Conservation (phyloP, 2,888 invertebrate genomes). For the Chrysina gloriosa region DNA sequence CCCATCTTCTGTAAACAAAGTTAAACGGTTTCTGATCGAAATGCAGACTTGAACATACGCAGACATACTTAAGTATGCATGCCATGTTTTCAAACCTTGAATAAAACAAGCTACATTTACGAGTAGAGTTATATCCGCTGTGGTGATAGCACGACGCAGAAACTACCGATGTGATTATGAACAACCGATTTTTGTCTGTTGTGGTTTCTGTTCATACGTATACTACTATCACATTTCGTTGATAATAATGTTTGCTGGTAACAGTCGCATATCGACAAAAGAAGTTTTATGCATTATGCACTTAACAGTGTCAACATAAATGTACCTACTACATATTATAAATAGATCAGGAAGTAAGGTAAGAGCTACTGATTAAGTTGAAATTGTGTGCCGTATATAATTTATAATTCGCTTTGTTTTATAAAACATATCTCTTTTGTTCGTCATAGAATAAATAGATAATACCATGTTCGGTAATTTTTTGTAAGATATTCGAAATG, state of each 20-base stretch:
- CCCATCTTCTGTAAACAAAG: constrained; percentile 29
- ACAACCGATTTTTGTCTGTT: constrained; percentile 11
- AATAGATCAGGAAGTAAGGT: constrained; percentile 27
- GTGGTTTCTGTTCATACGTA: constrained; percentile 12
- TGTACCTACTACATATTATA: constrained; percentile 9
- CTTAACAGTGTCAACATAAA: not conserved
- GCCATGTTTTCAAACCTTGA: constrained; percentile 35
- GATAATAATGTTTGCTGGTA: constrained; percentile 26
- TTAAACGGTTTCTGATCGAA: constrained; percentile 27
- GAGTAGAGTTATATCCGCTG: constrained; percentile 33
- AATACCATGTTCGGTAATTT: too few species aligned
- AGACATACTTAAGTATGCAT: constrained; percentile 29
- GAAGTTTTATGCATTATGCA: constrained; percentile 1
- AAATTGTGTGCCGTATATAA: too few species aligned
- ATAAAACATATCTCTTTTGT: too few species aligned
- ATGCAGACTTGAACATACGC: constrained; percentile 29
- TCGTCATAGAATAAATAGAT: too few species aligned
- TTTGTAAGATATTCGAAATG: too few species aligned
- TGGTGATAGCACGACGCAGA: constrained; percentile 34
- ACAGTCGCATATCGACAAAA: constrained; percentile 5
- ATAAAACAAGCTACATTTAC: constrained; percentile 25
- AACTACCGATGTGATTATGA: constrained; percentile 31
- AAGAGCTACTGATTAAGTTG: constrained; percentile 9
- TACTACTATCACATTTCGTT: constrained; percentile 21
- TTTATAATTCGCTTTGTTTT: too few species aligned